Base-by-base conservation (phyloP, 2,888 invertebrate genomes). In the Latrodectus hesperus region DNA sequence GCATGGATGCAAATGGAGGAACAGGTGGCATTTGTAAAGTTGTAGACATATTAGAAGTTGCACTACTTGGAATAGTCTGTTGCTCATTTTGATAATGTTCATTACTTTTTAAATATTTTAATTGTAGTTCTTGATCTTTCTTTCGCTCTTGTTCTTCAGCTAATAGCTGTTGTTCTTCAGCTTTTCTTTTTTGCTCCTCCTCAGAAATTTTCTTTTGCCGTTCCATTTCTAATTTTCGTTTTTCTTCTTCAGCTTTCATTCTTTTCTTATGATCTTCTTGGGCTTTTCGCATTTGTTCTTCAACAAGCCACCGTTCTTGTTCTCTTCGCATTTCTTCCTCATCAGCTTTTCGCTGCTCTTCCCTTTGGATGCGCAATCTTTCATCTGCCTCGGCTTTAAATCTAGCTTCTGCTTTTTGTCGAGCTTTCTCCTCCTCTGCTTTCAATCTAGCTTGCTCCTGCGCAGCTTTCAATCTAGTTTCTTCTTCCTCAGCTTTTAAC, bases 41-140 rank as follows among this genome's bases (percentile, higher is more conserved):
- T 17, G 90, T 60, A 90, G 90, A 84, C 91, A 91, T 90, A 91
- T 90, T 84, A 91, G 82, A 17, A 91, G 91, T 55, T 91, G 88
- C 89, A 91, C 91, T 89, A 91, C 91, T 89, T 77, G 89, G 84
- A 67, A 83, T 75, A 14, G 70, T 82, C 71, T 88, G 51, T n/a
- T 83, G 78, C 22, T 60, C 60, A 60, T 17, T 78, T 72, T 88
- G 88, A 52, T n/a, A 14, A 60, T 81, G 76, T 60, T 79, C 75
- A 64, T 85, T 74, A 64, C 74, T 80, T 72, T 55, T n/a, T 49
- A 70, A 55, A 60, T 38, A 52, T 52, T 76, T 26, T 76, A 26
- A 38, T 6, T 38, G 38, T 38, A 38, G 6, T 38, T 55, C 52
- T 16, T 64, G 16, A n/a, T 17, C 17, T 16, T 72, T 72, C 49